A percentile compares a stretch with the other conserved stretches of the same genome.
phyloP scores from a whole-genome alignment of 2,113 vertebrate species.

The Limanda limanda region DNA sequence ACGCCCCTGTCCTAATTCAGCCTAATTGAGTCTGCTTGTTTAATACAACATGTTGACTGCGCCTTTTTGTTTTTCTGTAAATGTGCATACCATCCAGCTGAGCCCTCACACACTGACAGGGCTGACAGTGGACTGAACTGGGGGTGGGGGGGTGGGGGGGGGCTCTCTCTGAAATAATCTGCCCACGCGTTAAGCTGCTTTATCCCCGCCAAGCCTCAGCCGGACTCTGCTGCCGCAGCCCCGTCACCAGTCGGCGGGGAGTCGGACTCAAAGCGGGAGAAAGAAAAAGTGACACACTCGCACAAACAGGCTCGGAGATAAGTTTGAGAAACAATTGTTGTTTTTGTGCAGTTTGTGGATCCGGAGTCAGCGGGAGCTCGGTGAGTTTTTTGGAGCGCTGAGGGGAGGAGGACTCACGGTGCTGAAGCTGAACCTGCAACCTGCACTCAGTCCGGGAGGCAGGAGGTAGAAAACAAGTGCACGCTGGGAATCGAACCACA shows the following conservation, averaged over 20 bases:
- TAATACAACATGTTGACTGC: slow-evolving; percentile 34
- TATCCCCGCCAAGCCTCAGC: slow-evolving; percentile 68
- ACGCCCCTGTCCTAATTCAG: slow-evolving; percentile 10
- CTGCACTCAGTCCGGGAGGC: slow-evolving; percentile 16
- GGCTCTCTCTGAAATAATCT: slow-evolving; percentile 80
- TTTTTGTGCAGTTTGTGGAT: not conserved
- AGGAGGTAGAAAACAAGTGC: slow-evolving; percentile 34
- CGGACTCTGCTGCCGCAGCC: slow-evolving; percentile 53
- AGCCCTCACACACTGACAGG: slow-evolving; percentile 37
- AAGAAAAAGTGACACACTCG: slow-evolving; percentile 44
- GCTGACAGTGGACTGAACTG: slow-evolving; percentile 11
- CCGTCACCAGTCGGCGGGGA: slow-evolving; percentile 32
- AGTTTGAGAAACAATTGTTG: slow-evolving; percentile 6
- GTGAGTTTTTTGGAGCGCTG: not conserved
- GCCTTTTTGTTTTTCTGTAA: slow-evolving; percentile 3
- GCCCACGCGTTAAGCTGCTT: slow-evolving; percentile 79
- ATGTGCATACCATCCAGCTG: not conserved
- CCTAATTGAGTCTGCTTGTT: slow-evolving; percentile 19
- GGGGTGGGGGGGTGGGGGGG: slow-evolving; percentile 33
- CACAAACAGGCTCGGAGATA: not conserved
- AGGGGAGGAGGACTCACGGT: not conserved
- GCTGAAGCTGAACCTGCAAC: not conserved
- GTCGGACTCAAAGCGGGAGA: slow-evolving; percentile 4
- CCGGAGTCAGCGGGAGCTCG: not conserved
- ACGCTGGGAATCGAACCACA: slow-evolving; percentile 57